A percentile compares a stretch with the other conserved stretches of the same genome.
Conservation (phyloP, 2,113 vertebrate species). For the Xiphias gladius region DNA sequence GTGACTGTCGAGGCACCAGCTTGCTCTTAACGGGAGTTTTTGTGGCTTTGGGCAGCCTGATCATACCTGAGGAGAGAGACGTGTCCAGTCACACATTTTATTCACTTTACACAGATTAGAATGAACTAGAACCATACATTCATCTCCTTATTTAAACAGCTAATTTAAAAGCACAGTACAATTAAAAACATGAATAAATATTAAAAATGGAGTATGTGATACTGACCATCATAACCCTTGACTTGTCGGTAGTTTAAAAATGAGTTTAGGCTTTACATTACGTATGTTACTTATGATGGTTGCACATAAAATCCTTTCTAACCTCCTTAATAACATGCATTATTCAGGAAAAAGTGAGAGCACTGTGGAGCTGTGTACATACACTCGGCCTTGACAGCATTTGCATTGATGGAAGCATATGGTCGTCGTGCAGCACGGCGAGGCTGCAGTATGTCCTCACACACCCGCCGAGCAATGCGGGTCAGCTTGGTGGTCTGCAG, state of each 20-base stretch:
- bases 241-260: too few species aligned
- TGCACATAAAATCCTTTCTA: too few species aligned
- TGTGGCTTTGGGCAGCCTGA: constrained; percentile 92
- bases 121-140: too few species aligned
- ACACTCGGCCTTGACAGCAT: constrained; percentile 97
- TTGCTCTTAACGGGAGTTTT: constrained; percentile 90
- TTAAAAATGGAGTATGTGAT: too few species aligned
- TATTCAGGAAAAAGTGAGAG: background rate
- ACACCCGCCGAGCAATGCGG: constrained; percentile 92
- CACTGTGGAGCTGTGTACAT: constrained; percentile 35
- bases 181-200: too few species aligned
- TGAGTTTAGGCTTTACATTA: too few species aligned
- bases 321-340: too few species aligned
- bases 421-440: constrained; percentile 91
- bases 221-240: too few species aligned
- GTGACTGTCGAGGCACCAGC: constrained; percentile 86
- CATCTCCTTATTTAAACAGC: too few species aligned
- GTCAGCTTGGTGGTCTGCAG: constrained; percentile 95
- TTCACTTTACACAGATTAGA: too few species aligned
- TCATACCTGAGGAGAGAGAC: constrained; percentile 85
- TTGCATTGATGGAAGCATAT: constrained; percentile 95
- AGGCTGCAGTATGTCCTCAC: constrained; percentile 92
- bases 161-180: too few species aligned
- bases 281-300: too few species aligned
- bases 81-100: background rate